These are phyloP conservation scores for Caenorhabditis japonica DNA, from an alignment of 2,888 invertebrate genomes.

Conservation along the genomic window DNA sequence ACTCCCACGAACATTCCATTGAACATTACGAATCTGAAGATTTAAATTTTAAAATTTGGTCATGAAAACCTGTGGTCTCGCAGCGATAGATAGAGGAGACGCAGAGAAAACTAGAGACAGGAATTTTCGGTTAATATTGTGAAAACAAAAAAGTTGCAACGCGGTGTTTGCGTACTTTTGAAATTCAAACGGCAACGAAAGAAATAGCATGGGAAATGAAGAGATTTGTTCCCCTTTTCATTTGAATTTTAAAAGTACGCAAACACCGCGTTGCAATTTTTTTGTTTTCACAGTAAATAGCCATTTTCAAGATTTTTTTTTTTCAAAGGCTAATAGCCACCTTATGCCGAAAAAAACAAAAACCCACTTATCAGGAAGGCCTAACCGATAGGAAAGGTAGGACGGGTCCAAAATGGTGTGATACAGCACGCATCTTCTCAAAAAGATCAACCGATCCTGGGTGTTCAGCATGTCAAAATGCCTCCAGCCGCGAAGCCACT, in stretches of 20 bases:
- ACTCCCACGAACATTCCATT: constrained; percentile 65
- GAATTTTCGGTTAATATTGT: not conserved
- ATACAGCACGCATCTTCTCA: constrained; percentile 64
- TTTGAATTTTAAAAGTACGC: too few relatives aligned
- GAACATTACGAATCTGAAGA: constrained; percentile 66
- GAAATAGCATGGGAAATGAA: too few relatives aligned
- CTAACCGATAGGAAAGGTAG: constrained; percentile 60
- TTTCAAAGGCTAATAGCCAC: too few relatives aligned
- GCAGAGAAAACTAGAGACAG: too few relatives aligned
- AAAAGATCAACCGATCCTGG: constrained; percentile 54
- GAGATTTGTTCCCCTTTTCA: too few relatives aligned
- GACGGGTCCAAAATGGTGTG: constrained; percentile 66
- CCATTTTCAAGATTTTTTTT: too few relatives aligned
- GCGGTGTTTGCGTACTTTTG: too few relatives aligned
- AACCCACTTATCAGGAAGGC: constrained; percentile 58
- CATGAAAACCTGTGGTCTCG: constrained; percentile 8
- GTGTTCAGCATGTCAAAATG: constrained; percentile 58
- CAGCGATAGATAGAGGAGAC: not conserved
- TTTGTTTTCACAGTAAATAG: too few relatives aligned
- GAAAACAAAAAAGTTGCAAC: too few relatives aligned
- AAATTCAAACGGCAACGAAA: too few relatives aligned
- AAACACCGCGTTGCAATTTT: too few relatives aligned
- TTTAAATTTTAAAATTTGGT: not conserved
- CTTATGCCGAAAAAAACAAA: constrained; percentile 13
- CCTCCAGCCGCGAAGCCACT: constrained; percentile 65